A percentile compares a stretch with the other conserved stretches of the same genome.
Evolutionary conservation across 2,113 vertebrate species (phyloP).

Genomic region (Microcebus lehilahytsara): DNA sequence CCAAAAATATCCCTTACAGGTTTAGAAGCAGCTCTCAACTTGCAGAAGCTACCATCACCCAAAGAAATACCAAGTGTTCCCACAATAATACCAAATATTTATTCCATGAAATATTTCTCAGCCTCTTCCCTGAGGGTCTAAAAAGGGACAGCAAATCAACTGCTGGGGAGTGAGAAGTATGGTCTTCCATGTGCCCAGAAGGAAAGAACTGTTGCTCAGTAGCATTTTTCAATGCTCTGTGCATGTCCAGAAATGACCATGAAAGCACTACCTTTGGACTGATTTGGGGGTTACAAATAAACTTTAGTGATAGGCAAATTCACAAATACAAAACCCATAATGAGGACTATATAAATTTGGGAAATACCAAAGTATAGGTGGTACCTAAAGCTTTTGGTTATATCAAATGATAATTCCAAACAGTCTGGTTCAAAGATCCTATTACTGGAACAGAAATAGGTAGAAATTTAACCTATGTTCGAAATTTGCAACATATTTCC

Average conservation of each 20-base stretch:
- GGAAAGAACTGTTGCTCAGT: too few species aligned
- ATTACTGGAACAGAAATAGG: background rate
- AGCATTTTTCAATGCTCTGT: background rate
- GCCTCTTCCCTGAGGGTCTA: background rate
- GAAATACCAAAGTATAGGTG: background rate
- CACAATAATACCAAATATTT: background rate
- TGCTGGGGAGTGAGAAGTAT: rapidly evolving
- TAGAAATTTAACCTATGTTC: background rate
- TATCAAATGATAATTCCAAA: background rate
- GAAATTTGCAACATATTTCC: background rate
- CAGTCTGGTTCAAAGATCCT: background rate
- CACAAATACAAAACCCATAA: background rate
- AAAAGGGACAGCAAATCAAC: background rate
- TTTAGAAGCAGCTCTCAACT: background rate
- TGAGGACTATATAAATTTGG: rapidly evolving
- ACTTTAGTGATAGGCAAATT: background rate
- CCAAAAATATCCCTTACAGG: background rate
- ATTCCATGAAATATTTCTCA: background rate
- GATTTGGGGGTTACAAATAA: background rate
- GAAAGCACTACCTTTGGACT: background rate
- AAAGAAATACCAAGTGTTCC: background rate
- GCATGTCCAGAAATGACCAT: rapidly evolving
- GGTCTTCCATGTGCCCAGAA: rapidly evolving
- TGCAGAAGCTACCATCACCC: background rate
- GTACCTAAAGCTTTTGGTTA: background rate